Percentiles rank a stretch among this genome's conserved stretches.
These are phyloP conservation scores for Trissolcus japonicus DNA, from an alignment of 2,888 invertebrate genomes.

Conservation along the genomic window DNA sequence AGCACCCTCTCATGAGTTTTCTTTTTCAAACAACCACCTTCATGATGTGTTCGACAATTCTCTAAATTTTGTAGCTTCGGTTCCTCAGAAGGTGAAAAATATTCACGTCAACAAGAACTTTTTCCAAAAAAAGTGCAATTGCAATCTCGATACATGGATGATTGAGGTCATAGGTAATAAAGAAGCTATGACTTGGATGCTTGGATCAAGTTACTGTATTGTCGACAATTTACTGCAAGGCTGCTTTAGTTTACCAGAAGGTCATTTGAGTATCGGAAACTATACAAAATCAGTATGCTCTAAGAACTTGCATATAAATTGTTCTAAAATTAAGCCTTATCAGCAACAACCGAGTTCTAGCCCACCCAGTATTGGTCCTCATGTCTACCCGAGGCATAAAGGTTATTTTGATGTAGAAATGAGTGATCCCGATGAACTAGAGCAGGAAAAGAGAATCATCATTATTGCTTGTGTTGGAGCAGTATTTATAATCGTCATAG, in stretches of 20 bases:
- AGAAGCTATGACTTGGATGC: constrained; percentile 75
- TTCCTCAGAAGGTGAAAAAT: constrained; percentile 76
- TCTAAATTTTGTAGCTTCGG: constrained; percentile 80
- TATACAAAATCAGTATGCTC: constrained; percentile 81
- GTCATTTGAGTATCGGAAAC: constrained; percentile 80
- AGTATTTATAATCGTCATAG: constrained; percentile 67
- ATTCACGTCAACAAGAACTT: constrained; percentile 80
- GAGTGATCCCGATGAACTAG: constrained; percentile 71
- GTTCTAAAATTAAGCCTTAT: constrained; percentile 78
- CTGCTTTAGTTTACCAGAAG: constrained; percentile 82
- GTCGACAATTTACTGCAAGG: constrained; percentile 79
- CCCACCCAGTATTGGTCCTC: constrained; percentile 73
- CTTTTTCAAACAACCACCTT: constrained; percentile 80
- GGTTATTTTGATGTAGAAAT: constrained; percentile 74
- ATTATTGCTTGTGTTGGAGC: constrained; percentile 70
- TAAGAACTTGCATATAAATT: constrained; percentile 77
- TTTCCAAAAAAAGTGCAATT: constrained; percentile 81
- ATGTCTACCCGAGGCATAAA: constrained; percentile 70
- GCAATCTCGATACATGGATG: constrained; percentile 81
- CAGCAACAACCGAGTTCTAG: constrained; percentile 68
- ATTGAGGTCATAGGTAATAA: constrained; percentile 77
- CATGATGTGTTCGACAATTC: constrained; percentile 78
- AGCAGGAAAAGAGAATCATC: constrained; percentile 72
- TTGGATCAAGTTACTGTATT: constrained; percentile 81
- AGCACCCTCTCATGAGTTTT: constrained; percentile 75